Percentiles rank a stretch among this genome's conserved stretches.
Evolutionary conservation across 2,888 invertebrate species (phyloP).

Genomic region (Scaptodrosophila latifasciaeformis): DNA sequence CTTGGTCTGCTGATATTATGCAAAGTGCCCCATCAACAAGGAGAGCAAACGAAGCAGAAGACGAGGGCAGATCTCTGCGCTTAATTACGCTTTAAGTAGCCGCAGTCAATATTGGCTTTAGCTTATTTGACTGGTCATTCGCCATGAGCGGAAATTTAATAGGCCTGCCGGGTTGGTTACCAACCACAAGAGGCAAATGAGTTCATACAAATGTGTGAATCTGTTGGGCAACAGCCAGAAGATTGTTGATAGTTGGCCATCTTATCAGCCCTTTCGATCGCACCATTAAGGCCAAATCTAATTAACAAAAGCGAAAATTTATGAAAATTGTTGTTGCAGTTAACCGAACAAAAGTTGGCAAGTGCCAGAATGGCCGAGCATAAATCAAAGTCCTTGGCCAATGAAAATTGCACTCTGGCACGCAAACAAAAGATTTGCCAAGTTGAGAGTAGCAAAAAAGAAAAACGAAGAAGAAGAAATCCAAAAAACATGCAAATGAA

Average conservation of each 20-base stretch:
- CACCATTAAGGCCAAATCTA: slow-evolving; percentile 41
- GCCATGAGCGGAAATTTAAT: slow-evolving; percentile 41
- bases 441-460: too few relatives aligned
- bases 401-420: slow-evolving; percentile 42
- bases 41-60: too few relatives aligned
- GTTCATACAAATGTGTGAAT: not conserved
- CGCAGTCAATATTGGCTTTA: slow-evolving; percentile 46
- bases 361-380: slow-evolving; percentile 13
- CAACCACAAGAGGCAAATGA: slow-evolving; percentile 15
- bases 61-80: slow-evolving; percentile 14
- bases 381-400: slow-evolving; percentile 27
- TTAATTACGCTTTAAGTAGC: slow-evolving; percentile 57
- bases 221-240: slow-evolving; percentile 11
- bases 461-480: too few relatives aligned
- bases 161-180: slow-evolving; percentile 16
- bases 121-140: slow-evolving; percentile 24
- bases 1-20: slow-evolving; percentile 35
- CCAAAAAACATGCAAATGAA: slow-evolving; percentile 49
- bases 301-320: slow-evolving; percentile 44
- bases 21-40: slow-evolving; percentile 47
- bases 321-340: slow-evolving; percentile 30
- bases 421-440: slow-evolving; percentile 50
- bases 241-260: slow-evolving; percentile 16
- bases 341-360: not conserved
- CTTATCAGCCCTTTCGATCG: slow-evolving; percentile 28